phyloP scores from a whole-genome alignment of 2,797 vertebrate species.

The Anguilla anguilla region DNA sequence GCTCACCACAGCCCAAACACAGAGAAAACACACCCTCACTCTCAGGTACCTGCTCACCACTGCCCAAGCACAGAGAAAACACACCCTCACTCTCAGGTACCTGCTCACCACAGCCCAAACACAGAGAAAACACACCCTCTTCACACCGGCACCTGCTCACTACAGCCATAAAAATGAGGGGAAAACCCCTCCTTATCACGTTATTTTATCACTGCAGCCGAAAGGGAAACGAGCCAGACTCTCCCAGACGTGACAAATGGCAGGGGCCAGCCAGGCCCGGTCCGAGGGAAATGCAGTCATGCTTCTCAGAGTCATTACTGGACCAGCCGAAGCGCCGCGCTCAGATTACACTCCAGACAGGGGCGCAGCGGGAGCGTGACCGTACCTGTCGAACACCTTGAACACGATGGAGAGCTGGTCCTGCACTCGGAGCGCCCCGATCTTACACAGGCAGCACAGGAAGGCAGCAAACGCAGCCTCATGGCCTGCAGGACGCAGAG shows the following conservation, averaged over 20 bases:
- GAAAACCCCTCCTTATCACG: too few relatives aligned
- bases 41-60: too few relatives aligned
- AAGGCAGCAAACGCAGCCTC: slow-evolving; percentile 96
- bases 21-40: too few relatives aligned
- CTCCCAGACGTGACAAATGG: not conserved
- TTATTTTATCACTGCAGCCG: too few relatives aligned
- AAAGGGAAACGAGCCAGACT: not conserved
- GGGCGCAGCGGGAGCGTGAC: slow-evolving; percentile 76
- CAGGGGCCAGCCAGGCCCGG: slow-evolving; percentile 95
- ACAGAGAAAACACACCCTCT: not conserved
- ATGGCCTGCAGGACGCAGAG: slow-evolving; percentile 76
- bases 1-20: too few relatives aligned
- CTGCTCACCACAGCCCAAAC: not conserved
- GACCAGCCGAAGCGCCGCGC: slow-evolving; percentile 86
- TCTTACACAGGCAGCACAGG: slow-evolving; percentile 96
- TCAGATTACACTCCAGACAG: slow-evolving; percentile 86
- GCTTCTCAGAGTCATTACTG: slow-evolving; percentile 90
- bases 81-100: not conserved
- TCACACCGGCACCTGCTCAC: not conserved
- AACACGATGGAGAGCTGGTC: slow-evolving; percentile 95
- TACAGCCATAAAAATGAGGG: not conserved
- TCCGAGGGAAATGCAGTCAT: slow-evolving; percentile 86
- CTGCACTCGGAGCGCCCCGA: slow-evolving; percentile 84
- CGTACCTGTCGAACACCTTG: slow-evolving; percentile 85
- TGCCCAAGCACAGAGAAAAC: not conserved